A percentile compares a stretch with the other conserved stretches of the same genome.
These are phyloP conservation scores for Myotis findleyi DNA, from an alignment of 2,797 vertebrate genomes.

Conservation along the genomic window DNA sequence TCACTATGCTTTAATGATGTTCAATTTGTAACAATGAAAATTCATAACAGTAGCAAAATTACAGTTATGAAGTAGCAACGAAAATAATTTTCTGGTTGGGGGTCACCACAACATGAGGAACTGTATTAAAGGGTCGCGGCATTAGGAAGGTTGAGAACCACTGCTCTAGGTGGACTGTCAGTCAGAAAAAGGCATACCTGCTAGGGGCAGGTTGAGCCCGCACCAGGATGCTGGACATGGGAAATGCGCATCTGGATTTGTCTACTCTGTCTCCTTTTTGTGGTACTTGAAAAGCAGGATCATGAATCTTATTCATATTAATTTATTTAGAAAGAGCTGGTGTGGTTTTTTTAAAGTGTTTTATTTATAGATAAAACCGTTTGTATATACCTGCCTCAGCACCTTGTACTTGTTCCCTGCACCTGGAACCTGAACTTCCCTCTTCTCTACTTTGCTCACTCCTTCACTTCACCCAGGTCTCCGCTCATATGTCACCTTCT, in stretches of 20 bases:
- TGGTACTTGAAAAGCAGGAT: background rate
- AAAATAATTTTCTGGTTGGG: no score
- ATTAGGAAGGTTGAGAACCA: no score
- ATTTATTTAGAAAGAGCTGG: background rate
- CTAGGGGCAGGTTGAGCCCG: background rate
- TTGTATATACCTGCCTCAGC: background rate
- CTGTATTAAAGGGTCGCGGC: no score
- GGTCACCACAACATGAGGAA: no score
- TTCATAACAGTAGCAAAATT: no score
- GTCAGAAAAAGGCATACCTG: background rate
- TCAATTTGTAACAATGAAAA: no score
- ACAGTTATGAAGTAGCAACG: no score
- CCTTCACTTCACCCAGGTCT: background rate
- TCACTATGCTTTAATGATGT: no score
- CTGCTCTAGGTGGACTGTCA: background rate
- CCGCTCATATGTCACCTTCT: background rate
- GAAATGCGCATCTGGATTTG: background rate
- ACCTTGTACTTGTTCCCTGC: background rate
- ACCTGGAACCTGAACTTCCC: background rate
- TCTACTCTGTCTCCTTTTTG: background rate
- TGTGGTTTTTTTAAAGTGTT: background rate
- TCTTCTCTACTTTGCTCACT: background rate
- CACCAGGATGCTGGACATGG: background rate
- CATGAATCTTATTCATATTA: background rate
- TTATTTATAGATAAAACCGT: background rate